phyloP scores from a whole-genome alignment of 2,888 invertebrate species.

The Cryptocephalus primarius region DNA sequence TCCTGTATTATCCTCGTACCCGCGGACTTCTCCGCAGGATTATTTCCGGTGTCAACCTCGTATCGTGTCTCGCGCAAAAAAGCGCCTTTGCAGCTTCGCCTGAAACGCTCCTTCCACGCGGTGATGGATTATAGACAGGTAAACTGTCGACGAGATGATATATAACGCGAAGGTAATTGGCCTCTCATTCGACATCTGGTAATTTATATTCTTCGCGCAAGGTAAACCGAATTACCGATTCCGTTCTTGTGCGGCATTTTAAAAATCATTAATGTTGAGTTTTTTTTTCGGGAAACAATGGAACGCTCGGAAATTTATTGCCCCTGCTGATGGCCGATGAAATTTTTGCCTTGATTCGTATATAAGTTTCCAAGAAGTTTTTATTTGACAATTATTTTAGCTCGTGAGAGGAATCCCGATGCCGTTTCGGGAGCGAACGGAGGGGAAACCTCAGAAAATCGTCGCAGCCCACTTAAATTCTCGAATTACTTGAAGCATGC shows the following conservation, averaged over 20 bases:
- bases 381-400: background rate
- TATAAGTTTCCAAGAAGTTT: background rate
- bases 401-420: no score
- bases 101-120: conserved; percentile 8
- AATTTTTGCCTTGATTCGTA: background rate
- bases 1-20: no score
- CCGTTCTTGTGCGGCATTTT: conserved; percentile 10
- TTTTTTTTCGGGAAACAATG: conserved; percentile 11
- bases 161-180: conserved; percentile 15
- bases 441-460: no score
- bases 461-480: no score
- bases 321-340: background rate
- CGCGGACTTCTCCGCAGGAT: no score
- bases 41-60: no score
- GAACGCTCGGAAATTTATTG: conserved; percentile 2
- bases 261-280: conserved; percentile 11
- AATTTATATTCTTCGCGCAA: conserved; percentile 15
- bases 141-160: conserved; percentile 15
- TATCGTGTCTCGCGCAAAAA: no score
- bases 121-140: conserved; percentile 16
- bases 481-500: no score
- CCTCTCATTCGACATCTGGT: conserved; percentile 15
- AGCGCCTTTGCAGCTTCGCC: conserved; percentile 2
- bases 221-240: conserved; percentile 13
- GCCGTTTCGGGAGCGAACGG: no score